These are phyloP conservation scores for Sesamia inferens DNA, from an alignment of 2,888 invertebrate genomes.

Conservation along the genomic window DNA sequence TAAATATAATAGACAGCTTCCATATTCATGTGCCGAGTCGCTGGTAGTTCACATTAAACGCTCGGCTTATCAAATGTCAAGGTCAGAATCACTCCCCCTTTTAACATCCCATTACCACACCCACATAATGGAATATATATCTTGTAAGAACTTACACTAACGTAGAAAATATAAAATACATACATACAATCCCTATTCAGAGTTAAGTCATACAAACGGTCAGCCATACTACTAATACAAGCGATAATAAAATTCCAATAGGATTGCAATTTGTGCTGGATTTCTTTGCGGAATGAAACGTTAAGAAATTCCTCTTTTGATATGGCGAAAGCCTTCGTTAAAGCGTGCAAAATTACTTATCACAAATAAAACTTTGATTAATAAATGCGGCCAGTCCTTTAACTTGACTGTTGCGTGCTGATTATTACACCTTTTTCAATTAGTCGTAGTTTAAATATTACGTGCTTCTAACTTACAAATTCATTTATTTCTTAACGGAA, in stretches of 20 bases:
- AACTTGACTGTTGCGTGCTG: neutral
- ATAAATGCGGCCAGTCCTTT: neutral
- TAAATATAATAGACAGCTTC: neutral
- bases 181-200: neutral
- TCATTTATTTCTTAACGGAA: neutral
- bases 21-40: neutral
- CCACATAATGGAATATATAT: slow-evolving; percentile 7
- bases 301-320: neutral
- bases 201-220: neutral
- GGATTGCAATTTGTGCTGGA: neutral
- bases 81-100: slow-evolving; percentile 27
- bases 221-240: neutral
- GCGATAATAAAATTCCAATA: neutral
- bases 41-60: neutral
- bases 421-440: neutral
- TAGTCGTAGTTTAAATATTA: neutral
- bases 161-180: neutral
- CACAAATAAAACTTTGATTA: neutral
- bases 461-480: neutral
- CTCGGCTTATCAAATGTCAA: slow-evolving; percentile 34
- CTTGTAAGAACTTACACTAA: neutral
- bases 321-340: slow-evolving; percentile 3
- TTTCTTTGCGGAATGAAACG: neutral
- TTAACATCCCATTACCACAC: slow-evolving; percentile 3
- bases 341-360: neutral